phyloP scores from a whole-genome alignment of 2,797 vertebrate species.

The Etheostoma perlongum region DNA sequence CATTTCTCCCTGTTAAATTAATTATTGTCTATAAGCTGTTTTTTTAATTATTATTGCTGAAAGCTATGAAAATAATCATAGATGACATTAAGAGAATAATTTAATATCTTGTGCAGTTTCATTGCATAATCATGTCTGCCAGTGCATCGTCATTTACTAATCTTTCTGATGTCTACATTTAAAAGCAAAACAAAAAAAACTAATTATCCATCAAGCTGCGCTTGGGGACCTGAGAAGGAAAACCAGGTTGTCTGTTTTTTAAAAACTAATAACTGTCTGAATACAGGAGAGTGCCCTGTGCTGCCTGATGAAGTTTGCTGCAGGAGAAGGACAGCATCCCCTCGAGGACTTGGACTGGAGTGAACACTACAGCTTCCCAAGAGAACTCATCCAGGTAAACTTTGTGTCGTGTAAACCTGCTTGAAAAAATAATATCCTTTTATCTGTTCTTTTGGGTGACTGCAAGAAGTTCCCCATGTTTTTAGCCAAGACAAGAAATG shows the following conservation, averaged over 20 bases:
- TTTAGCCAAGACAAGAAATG: not conserved
- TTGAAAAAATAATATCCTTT: not conserved
- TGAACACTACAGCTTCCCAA: constrained; percentile 89
- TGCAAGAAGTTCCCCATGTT: not conserved
- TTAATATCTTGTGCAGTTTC: not conserved
- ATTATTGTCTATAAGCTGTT: not conserved
- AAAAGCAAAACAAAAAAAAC: not conserved
- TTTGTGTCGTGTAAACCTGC: not conserved
- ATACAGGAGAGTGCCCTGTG: constrained; percentile 88
- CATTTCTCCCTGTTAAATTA: not conserved
- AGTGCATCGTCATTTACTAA: not conserved
- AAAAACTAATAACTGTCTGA: not conserved
- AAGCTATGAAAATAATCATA: not conserved
- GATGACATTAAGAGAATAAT: not conserved
- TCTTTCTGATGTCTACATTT: not conserved
- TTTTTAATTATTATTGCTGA: constrained; percentile 2
- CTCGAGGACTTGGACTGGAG: constrained; percentile 89
- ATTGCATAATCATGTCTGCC: not conserved
- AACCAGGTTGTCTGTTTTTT: rapidly evolving
- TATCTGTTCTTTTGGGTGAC: not conserved
- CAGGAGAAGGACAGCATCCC: constrained; percentile 86
- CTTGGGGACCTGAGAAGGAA: not conserved
- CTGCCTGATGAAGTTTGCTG: constrained; percentile 92
- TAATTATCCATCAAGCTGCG: not conserved
- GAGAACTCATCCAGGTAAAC: constrained; percentile 86